Conservation (phyloP, 2,888 invertebrate genomes). For the Ennomos quercinarius region DNA sequence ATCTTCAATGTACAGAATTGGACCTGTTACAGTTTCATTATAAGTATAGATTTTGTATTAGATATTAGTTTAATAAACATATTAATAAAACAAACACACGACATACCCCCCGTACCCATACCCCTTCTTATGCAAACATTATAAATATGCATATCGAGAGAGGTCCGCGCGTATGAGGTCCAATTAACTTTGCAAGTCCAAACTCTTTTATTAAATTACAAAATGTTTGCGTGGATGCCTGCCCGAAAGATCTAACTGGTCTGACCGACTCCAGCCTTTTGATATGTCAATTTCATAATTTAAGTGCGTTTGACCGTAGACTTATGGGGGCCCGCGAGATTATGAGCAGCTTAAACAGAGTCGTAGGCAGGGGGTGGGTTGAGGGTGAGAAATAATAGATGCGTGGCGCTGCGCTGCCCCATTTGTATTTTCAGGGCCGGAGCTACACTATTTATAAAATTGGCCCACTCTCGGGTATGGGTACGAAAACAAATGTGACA, state of each 20-base stretch:
- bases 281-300: conserved; percentile 85
- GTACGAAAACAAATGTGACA: too few species aligned
- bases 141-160: conserved; percentile 81
- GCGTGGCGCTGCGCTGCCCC: too few species aligned
- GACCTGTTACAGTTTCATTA: too few species aligned
- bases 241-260: conserved; percentile 35
- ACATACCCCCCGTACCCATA: conserved; percentile 63
- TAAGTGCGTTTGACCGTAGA: conserved; percentile 82
- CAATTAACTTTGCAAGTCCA: conserved; percentile 77
- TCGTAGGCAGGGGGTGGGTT: neutral
- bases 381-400: too few species aligned
- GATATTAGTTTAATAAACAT: conserved; percentile 40
- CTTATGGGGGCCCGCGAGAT: conserved; percentile 65
- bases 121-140: conserved; percentile 75
- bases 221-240: conserved; percentile 64
- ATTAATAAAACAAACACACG: conserved; percentile 65
- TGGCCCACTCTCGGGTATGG: too few species aligned
- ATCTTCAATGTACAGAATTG: too few species aligned
- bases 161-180: conserved; percentile 61
- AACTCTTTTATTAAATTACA: conserved; percentile 84
- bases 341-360: conserved; percentile 54
- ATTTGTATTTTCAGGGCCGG: too few species aligned
- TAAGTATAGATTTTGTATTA: too few species aligned
- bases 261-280: conserved; percentile 45
- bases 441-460: too few species aligned